Conservation (phyloP, 2,888 invertebrate genomes). For the Nezara viridula region DNA sequence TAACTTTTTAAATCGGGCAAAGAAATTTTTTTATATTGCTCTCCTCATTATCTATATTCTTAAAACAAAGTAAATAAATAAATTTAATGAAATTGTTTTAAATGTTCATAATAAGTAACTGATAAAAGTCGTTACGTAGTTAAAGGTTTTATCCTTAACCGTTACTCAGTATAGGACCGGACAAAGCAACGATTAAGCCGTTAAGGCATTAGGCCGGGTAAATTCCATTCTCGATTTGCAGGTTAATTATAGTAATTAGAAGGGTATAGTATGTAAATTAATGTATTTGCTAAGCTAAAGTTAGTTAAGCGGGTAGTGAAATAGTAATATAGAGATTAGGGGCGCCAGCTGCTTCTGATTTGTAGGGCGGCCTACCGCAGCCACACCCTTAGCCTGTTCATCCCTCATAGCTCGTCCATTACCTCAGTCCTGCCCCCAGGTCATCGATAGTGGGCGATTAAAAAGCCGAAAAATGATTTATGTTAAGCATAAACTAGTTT, state of each 20-base stretch:
- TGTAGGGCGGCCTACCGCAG: constrained; percentile 13
- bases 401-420: background rate
- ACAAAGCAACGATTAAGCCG: background rate
- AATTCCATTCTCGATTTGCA: background rate
- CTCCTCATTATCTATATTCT: too few species aligned
- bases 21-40: too few species aligned
- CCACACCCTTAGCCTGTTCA: background rate
- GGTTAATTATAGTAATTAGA: constrained; percentile 15
- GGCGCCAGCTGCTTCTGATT: background rate
- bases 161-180: background rate
- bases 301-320: constrained; percentile 3
- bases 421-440: background rate
- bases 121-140: too few species aligned
- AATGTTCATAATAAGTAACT: too few species aligned
- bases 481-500: too few species aligned
- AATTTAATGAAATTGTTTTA: too few species aligned
- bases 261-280: background rate
- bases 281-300: constrained; percentile 6
- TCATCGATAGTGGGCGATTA: too few species aligned
- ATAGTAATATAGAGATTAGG: constrained; percentile 26
- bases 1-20: too few species aligned
- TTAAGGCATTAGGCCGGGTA: background rate
- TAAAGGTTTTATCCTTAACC: too few species aligned
- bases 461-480: too few species aligned
- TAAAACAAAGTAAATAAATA: too few species aligned